Conservation (phyloP, 2,888 invertebrate species). For the Smittia sp. region DNA sequence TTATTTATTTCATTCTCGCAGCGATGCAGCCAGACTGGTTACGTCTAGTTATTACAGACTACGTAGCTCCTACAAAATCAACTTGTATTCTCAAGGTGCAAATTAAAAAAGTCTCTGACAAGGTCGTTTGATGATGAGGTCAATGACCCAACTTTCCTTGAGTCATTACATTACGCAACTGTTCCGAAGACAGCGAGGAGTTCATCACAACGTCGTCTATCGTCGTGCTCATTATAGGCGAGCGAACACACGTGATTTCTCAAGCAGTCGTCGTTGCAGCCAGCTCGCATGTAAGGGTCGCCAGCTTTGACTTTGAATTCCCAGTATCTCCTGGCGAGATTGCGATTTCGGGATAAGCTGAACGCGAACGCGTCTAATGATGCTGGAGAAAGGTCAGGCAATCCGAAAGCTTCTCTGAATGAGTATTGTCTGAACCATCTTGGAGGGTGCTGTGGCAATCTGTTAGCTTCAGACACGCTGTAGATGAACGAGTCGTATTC, state of each 20-base stretch:
- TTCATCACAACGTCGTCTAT: slow-evolving; percentile 47
- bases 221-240: slow-evolving; percentile 46
- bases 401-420: slow-evolving; percentile 65
- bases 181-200: slow-evolving; percentile 42
- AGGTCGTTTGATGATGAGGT: too few species aligned
- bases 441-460: slow-evolving; percentile 58
- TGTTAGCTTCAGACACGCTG: slow-evolving; percentile 73
- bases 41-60: too few species aligned
- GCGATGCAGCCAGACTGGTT: too few species aligned
- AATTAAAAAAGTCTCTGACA: too few species aligned
- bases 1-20: too few species aligned
- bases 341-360: slow-evolving; percentile 55
- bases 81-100: too few species aligned
- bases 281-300: slow-evolving; percentile 47
- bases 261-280: slow-evolving; percentile 48
- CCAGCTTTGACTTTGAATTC: slow-evolving; percentile 46
- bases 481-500: slow-evolving; percentile 71
- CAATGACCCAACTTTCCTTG: too few species aligned
- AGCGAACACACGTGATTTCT: slow-evolving; percentile 47
- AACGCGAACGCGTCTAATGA: slow-evolving; percentile 63
- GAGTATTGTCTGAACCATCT: slow-evolving; percentile 73
- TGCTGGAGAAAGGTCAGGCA: slow-evolving; percentile 60
- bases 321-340: slow-evolving; percentile 47
- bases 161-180: not conserved
- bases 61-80: too few species aligned